Percentiles rank a stretch among this genome's conserved stretches.
These are phyloP conservation scores for Nymphicus hollandicus DNA, from an alignment of 2,113 vertebrate genomes.

Conservation along the genomic window DNA sequence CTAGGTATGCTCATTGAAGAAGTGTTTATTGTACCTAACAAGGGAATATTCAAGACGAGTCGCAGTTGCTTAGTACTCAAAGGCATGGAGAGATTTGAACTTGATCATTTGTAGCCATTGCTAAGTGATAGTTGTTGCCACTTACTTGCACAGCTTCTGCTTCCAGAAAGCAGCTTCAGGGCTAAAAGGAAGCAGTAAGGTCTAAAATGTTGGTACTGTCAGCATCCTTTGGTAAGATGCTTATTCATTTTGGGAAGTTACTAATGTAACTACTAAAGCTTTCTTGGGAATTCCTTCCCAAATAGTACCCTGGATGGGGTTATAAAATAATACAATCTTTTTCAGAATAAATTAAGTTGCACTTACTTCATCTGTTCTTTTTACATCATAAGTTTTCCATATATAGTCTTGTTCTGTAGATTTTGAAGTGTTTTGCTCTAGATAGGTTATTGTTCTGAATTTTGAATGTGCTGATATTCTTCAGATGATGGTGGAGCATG, in stretches of 20 bases:
- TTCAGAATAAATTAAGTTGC: neutral
- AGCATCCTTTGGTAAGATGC: neutral
- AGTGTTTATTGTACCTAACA: neutral
- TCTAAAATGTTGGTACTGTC: neutral
- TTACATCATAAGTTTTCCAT: neutral
- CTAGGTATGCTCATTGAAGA: neutral
- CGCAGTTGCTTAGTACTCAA: neutral
- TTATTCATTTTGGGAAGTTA: neutral
- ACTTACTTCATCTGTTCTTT: neutral
- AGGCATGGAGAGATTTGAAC: neutral
- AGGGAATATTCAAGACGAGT: neutral
- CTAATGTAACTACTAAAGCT: neutral
- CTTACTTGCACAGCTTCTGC: neutral
- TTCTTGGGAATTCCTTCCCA: neutral
- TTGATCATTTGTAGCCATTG: rapidly evolving
- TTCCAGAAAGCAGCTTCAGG: neutral
- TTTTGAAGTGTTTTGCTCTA: neutral
- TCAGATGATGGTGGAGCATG: neutral
- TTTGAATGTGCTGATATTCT: neutral
- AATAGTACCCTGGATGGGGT: neutral
- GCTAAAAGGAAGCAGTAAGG: neutral
- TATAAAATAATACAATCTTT: neutral
- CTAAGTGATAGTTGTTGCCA: neutral
- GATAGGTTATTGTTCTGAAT: neutral
- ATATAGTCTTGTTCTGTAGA: neutral